A percentile compares a stretch with the other conserved stretches of the same genome.
Conservation (phyloP, 2,113 vertebrate species). For the Malurus alboscapulatus region DNA sequence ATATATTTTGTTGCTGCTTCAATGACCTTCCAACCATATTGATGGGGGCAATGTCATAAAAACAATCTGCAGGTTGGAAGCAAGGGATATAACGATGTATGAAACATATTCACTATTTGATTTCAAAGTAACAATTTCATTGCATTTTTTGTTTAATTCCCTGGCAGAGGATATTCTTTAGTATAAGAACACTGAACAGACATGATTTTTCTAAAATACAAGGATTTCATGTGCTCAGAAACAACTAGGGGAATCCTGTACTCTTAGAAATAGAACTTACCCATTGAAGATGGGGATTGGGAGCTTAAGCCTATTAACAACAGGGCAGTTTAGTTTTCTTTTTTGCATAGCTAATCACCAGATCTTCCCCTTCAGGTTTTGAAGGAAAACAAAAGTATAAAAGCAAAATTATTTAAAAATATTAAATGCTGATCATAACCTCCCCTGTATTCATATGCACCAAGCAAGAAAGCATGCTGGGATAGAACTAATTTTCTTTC, state of each 20-base stretch:
- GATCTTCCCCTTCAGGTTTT: not conserved
- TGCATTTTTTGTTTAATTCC: not conserved
- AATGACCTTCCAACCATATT: not conserved
- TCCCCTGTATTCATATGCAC: not conserved
- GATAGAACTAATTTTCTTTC: not conserved
- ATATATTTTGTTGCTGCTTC: not conserved
- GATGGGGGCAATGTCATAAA: not conserved
- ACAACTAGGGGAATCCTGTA: not conserved
- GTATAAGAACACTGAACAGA: not conserved
- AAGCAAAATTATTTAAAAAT: not conserved
- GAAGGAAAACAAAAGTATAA: not conserved
- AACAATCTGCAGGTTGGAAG: not conserved
- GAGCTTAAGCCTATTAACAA: not conserved
- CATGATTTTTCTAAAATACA: not conserved
- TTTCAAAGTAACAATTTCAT: not conserved
- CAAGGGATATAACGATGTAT: not conserved
- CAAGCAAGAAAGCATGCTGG: not conserved
- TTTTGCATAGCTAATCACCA: not conserved
- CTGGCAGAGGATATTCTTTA: not conserved
- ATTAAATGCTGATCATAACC: not conserved
- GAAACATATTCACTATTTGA: not conserved
- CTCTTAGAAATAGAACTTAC: not conserved
- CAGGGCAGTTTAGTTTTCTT: not conserved
- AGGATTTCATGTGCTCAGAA: not conserved
- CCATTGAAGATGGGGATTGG: not conserved